Evolutionary conservation across 2,888 invertebrate genomes (phyloP), one percentile per base, ranked within the genome.

Genomic region (Muschampia plurimacula): DNA sequence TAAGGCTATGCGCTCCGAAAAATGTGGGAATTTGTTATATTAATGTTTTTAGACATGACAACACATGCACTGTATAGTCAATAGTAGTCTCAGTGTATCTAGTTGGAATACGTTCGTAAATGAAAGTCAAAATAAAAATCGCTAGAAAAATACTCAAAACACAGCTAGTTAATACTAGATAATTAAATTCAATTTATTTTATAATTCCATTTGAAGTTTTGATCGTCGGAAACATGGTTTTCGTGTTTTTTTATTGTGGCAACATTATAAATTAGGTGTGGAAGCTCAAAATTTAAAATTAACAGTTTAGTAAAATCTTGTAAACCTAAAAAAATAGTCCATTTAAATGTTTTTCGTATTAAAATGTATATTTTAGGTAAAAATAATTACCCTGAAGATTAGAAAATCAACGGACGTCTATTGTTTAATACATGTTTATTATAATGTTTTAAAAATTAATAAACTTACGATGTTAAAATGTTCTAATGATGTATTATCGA

Each of bases 251-350:
- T 32, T 32, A 46, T 59, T 49, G 57, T 64, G 55, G 69, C 32
- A 63, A 64, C 57, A 69, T 77, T 76, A 74, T 69, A 64, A 70
- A 77, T 77, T 77, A 77, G 80, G 79, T 80, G 78, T 81, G 77
- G 79, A 79, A 81, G 84, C 84, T 84, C 84, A 84, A 84, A 84
- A 80, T 81, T 80, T 72, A 76, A 74, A 65, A 75, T 79, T 77
- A 57, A 55, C 36, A 62, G 52, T 57, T 64, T 68, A 72, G 57
- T 67, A 2, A 64, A 72, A 59, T 59, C 59, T 39, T 55, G 8
- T 55, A 32, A 55, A 57, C 62, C 9, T 67, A n/a, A 64, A 64
- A 46, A 22, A 22, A 72, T 67, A 44, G 63, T 67, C 67, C 72
- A 67, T 73, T 72, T 9, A 12, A 55, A 57, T 39, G 13, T 59